Base-by-base conservation (phyloP, 2,888 invertebrate genomes). In the Lymantria monacha region DNA sequence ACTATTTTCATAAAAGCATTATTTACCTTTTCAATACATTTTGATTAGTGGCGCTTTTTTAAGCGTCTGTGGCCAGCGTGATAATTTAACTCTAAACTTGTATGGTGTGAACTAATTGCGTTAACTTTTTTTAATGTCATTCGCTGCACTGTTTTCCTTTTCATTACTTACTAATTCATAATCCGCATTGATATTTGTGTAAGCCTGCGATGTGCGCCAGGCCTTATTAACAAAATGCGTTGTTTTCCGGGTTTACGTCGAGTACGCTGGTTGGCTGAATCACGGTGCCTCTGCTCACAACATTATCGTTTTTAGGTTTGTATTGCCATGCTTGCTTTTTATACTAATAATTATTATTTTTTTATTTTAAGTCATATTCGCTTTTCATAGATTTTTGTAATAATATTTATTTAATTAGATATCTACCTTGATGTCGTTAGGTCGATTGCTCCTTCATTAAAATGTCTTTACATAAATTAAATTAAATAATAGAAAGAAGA, bases 251-350 rank as follows among this genome's bases (percentile, higher is more conserved):
- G 80, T 72, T 63, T 67, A 50, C 80, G 74, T 76, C 85, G 87
- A 83, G 87, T 66, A 57, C 71, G 84, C 85, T 76, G 83, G 74
- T 70, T 78, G 82, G 82, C 81, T 78, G 85, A 72, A 69, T 73
- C 79, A 72, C 85, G 87, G 87, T 86, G 83, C 85, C 86, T 87
- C 89, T 87, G 85, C 88, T 91, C 87, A 89, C 89, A 79, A 77
- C 83, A 85, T 83, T 85, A 86, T 70, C 79, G 77, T 85, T 89
- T 89, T 88, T 91, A 91, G 91, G 91, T 91, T 88, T 75, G 91
- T 91, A 90, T 63, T 78, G 68, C 68, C 43, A 22, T 44, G 83
- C 87, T 83, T 84, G 84, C 85, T 81, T 81, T 72, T 61, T 54
- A 33, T 54, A 65, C 57, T 64, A 57, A 60, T 64, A 46, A n/a